These are phyloP conservation scores for Acrobasis consociella DNA, from an alignment of 2,888 invertebrate species.

Conservation along the genomic window DNA sequence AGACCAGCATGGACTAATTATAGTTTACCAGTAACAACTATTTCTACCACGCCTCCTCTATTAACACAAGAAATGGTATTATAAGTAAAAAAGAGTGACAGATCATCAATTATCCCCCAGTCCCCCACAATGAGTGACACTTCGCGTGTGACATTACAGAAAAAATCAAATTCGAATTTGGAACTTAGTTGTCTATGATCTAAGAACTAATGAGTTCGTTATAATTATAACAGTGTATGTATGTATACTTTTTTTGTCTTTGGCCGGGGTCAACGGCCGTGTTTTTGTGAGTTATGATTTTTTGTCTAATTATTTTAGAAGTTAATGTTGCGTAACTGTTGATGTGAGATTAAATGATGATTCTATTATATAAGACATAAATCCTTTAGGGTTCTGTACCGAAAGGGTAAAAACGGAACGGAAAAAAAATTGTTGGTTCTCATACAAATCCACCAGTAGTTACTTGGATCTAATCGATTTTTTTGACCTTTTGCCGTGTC, in stretches of 20 bases:
- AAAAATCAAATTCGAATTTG: slow-evolving; percentile 29
- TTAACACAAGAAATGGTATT: slow-evolving; percentile 1
- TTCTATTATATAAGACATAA: slow-evolving; percentile 2
- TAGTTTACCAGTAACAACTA: slow-evolving; percentile 4
- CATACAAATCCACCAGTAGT: no score
- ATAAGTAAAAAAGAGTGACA: slow-evolving; percentile 37
- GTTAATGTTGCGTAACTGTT: slow-evolving; percentile 17
- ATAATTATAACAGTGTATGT: not conserved
- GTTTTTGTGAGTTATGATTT: slow-evolving; percentile 20
- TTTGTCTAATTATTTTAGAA: slow-evolving; percentile 20
- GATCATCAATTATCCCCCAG: slow-evolving; percentile 68
- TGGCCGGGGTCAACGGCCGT: slow-evolving; percentile 14
- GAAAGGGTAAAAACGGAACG: no score
- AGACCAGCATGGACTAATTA: slow-evolving; percentile 12
- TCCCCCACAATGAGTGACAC: slow-evolving; percentile 59
- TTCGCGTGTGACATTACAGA: slow-evolving; percentile 50
- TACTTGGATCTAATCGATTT: no score
- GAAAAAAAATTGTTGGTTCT: no score
- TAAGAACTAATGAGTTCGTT: slow-evolving; percentile 21
- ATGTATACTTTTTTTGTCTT: slow-evolving; percentile 14
- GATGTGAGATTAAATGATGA: slow-evolving; percentile 1
- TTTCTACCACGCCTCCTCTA: slow-evolving; percentile 14
- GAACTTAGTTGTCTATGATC: slow-evolving; percentile 19
- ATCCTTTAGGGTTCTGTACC: not conserved
- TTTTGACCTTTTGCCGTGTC: no score